Evolutionary conservation across 2,797 vertebrate species (phyloP), one percentile per base, ranked within the genome.

Genomic region (Sarcophilus harrisii): DNA sequence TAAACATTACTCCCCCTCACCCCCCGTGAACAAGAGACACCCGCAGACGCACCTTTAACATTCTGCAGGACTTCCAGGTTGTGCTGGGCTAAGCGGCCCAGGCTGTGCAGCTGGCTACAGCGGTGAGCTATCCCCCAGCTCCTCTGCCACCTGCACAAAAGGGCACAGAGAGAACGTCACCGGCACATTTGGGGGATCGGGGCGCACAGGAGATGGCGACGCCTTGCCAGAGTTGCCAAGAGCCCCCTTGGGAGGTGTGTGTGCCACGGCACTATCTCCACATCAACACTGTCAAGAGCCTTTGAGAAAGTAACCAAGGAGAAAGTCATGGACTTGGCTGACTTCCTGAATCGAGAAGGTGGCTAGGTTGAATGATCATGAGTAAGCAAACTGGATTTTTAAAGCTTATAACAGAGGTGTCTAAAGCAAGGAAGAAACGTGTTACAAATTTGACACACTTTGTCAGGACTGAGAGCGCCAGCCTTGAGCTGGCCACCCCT

Each of bases 41-140:
- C 54, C 54, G 6, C 62, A 73, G 90, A 92, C 94, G 95, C 98
- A 99, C 99, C 99, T 99, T 99, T 99, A 92, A 99, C 98, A 97
- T 99, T 99, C 98, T 98, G 98, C 95, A 99, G 96, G 13, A 98
- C 98, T 96, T 99, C 99, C 4, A 99, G 99, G 98, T 98, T 99
- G 98, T 99, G 99, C 91, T 99, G 99, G 28, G 98, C 99, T 92
- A 99, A 99, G 57, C 99, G 99, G 94, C 98, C 98, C 62, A 99
- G 98, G 98, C 99, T 99, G 97, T 99, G 99, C 10, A 99, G 99
- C 90, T 99, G 99, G 97, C 99, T 98, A 96, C 99, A 99, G 96
- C 99, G 99, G 97, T 99, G 99, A 95, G 99, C 98, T 49, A 99
- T 96, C 59, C 99, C 99, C 99, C 99, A 99, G 98, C 99, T 99